Evolutionary conservation across 1,140 invertebrate genomes (phyloP), one percentile per base, ranked within the genome.

Genomic region (Apis cerana): DNA sequence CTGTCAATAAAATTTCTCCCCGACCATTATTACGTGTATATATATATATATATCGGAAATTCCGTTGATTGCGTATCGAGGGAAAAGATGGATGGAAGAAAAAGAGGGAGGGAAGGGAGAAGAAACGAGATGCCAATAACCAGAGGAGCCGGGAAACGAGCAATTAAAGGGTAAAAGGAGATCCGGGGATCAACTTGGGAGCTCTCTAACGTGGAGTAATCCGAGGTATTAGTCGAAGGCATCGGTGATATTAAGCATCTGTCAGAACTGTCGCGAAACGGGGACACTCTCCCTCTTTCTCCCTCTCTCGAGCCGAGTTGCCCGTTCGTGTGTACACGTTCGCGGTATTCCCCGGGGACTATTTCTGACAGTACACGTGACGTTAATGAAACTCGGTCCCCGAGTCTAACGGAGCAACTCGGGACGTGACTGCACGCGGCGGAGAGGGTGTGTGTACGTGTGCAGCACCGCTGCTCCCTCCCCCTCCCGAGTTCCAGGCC

Each of bases 311-410:
- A 17, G 17, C 27, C 58, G 48, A 9, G 8, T 15, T 23, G 17
- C 67, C 71, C 54, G 21, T 7, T 5, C 33, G 56, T 67, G 59
- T 83, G 75, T 71, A 71, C 33, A 78, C 56, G 80, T 82, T 75
- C 72, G 72, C 54, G 80, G 80, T 82, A 64, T 82, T 72, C 80
- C 58, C 67, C 67, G 27, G 50, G 76, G 59, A 83, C 81, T 62
- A 80, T 71, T 87, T 87, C 77, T 86, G 85, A 87, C 85, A 84
- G 75, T 80, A 75, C 83, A 81, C 79, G 87, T 75, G 86, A 88
- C 86, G 76, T 88, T 88, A 88, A 88, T 88, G 86, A 89, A 88
- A 81, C 86, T 79, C 67, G 72, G 87, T 76, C 70, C 68, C 76
- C 65, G 58, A 43, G 72, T 72, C 62, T 70, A 79, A 79, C 85